phyloP scores from a whole-genome alignment of 1,140 invertebrate species.

The Papilio aristodemus region DNA sequence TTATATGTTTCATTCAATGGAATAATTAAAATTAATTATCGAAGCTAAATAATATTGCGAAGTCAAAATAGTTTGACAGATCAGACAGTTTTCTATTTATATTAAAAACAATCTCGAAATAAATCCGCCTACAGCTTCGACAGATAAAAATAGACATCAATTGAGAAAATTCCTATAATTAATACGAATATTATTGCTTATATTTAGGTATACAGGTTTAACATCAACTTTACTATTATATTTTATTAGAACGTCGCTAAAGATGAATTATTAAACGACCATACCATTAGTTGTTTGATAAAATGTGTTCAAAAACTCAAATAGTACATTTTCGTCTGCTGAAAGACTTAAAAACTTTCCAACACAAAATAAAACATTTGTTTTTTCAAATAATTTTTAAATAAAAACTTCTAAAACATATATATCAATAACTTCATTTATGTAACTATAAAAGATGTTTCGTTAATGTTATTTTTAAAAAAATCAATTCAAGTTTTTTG shows the following conservation, averaged over 20 bases:
- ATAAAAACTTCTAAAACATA: no score
- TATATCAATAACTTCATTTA: no score
- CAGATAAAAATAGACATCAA: slow-evolving; percentile 72
- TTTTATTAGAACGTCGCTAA: slow-evolving; percentile 27
- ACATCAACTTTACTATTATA: slow-evolving; percentile 53
- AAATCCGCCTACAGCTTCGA: slow-evolving; percentile 56
- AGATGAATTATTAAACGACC: slow-evolving; percentile 46
- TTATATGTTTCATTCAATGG: background rate
- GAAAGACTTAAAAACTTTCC: no score
- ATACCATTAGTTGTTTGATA: slow-evolving; percentile 17
- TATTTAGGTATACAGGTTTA: slow-evolving; percentile 65
- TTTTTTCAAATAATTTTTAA: no score
- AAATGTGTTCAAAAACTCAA: no score
- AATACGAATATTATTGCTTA: slow-evolving; percentile 67
- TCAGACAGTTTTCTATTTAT: slow-evolving; percentile 24
- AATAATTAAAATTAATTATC: background rate
- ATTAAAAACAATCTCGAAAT: slow-evolving; percentile 51
- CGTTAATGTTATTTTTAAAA: slow-evolving; percentile 55
- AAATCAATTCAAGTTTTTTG: background rate
- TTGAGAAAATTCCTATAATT: slow-evolving; percentile 59
- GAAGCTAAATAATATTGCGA: background rate
- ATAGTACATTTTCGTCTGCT: no score
- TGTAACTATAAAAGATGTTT: slow-evolving; percentile 49
- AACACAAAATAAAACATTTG: no score
- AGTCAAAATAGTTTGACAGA: background rate